These are phyloP conservation scores for Myiothlypis coronata DNA, from an alignment of 2,797 vertebrate species.

Conservation along the genomic window DNA sequence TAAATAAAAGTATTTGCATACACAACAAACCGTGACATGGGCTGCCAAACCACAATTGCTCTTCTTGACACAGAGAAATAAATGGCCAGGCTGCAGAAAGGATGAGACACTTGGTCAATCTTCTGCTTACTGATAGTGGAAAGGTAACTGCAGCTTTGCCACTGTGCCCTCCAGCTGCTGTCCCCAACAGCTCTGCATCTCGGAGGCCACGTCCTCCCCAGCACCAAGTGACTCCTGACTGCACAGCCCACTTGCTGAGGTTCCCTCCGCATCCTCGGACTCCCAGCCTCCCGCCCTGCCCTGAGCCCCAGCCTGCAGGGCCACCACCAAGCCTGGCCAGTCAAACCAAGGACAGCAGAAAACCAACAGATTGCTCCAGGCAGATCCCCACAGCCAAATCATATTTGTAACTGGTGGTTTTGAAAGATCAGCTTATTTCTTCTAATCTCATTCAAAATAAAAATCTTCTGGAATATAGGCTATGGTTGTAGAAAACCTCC, in stretches of 20 bases:
- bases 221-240: background rate
- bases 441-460: background rate
- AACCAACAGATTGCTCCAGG: background rate
- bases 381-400: background rate
- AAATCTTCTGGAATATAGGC: background rate
- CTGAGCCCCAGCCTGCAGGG: background rate
- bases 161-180: background rate
- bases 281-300: background rate
- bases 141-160: background rate
- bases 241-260: background rate
- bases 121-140: background rate
- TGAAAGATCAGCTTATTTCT: background rate
- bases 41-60: background rate
- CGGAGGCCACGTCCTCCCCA: background rate
- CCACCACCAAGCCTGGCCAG: background rate
- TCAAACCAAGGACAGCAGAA: background rate
- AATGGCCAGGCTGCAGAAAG: background rate
- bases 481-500: background rate
- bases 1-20: background rate
- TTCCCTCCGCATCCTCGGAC: background rate
- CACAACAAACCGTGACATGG: rapidly evolving
- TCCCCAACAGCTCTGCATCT: background rate
- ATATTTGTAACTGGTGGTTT: background rate
- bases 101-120: background rate
- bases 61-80: background rate